Evolutionary conservation across 2,888 invertebrate species (phyloP), one percentile per base, ranked within the genome.

Genomic region (Drosophila paramelanica): DNA sequence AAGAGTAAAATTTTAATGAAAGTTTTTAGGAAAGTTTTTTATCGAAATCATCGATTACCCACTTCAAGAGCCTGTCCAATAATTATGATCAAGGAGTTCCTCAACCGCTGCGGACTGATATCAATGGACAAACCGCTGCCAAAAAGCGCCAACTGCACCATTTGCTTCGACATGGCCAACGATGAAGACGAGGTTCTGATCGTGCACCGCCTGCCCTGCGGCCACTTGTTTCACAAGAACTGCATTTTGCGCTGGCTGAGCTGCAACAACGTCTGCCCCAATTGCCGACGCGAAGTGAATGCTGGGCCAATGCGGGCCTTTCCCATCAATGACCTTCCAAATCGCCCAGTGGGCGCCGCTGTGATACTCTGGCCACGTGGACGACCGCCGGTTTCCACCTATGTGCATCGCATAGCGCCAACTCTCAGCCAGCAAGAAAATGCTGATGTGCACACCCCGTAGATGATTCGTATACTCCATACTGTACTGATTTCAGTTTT

Each of bases 171-270:
- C 5, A 46, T 60, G 25, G 41, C 46, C 7, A 49, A 14, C 39
- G 57, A 51, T 4, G 57, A 52, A 27, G 56, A 57, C 8, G 56
- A 57, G 49, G 56, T 57, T 7, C 6, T 27, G 27, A n/a, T 57
- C 39, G 27, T 27, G 17, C 60, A 42, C 2, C 57, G 27, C 13
- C 25, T 69, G 41, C 41, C 49, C 5, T 69, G 68, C 36, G 68
- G 68, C 14, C 68, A 69, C 11, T 1, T 17, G 3, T 69, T 69
- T 31, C 68, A 69, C 14, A 60, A 60, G 50, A 43, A 41, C 2
- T 69, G 68, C 60, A 68, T 69, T 6, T 11, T 20, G 11, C 68
- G 70, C 10, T 69, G 68, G 68, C 41, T 69, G 17, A 41, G 17
- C 8, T 41, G 17, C 50, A 60, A 60, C 39, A 53, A n/a, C 13